Percentiles rank a stretch among this genome's conserved stretches.
Conservation (phyloP, 2,888 invertebrate genomes). For the Pachliopta kotzebuea region DNA sequence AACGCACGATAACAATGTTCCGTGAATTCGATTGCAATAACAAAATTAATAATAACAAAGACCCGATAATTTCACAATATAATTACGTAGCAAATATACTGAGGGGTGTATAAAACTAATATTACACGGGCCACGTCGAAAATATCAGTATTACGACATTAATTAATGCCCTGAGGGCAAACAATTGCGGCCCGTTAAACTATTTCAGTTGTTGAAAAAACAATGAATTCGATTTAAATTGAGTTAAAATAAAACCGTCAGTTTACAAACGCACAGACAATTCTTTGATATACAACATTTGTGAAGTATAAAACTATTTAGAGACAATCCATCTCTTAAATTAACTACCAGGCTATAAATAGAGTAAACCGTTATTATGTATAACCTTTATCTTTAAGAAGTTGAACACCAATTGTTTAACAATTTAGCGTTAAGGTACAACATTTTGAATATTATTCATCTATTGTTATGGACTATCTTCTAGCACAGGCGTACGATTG, state of each 20-base stretch:
- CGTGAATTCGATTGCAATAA: constrained; percentile 37
- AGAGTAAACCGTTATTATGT: too few species aligned
- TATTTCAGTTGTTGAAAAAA: constrained; percentile 47
- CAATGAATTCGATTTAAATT: constrained; percentile 46
- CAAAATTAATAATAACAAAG: constrained; percentile 35
- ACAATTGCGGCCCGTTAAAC: constrained; percentile 64
- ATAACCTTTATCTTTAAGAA: too few species aligned
- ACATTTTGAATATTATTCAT: too few species aligned
- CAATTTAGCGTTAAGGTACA: too few species aligned
- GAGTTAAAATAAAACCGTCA: constrained; percentile 34
- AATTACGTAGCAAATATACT: constrained; percentile 35
- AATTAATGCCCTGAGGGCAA: constrained; percentile 66
- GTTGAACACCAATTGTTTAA: too few species aligned
- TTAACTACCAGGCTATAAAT: too few species aligned
- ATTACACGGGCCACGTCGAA: constrained; percentile 40
- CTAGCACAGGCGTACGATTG: too few species aligned
- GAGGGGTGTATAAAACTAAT: constrained; percentile 28
- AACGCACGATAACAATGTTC: constrained; percentile 31
- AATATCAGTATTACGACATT: constrained; percentile 70
- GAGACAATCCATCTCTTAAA: too few species aligned
- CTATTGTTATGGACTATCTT: too few species aligned
- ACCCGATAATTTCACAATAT: constrained; percentile 47
- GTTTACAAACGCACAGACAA: too few species aligned
- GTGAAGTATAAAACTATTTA: too few species aligned
- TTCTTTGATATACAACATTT: too few species aligned